phyloP scores from a whole-genome alignment of 2,113 vertebrate species.

The Epinephelus moara region DNA sequence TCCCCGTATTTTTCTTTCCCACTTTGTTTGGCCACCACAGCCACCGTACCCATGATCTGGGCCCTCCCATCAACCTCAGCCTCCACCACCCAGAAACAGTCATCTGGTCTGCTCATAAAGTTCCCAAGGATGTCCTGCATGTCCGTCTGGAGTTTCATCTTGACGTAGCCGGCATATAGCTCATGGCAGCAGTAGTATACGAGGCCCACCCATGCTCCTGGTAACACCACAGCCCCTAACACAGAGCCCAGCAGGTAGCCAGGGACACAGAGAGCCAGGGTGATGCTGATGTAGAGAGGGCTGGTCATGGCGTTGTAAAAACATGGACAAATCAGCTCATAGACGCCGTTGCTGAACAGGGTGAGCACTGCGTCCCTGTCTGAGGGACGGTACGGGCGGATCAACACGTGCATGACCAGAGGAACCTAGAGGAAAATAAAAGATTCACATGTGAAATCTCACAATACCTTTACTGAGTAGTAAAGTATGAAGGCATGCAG shows the following conservation, averaged over 20 bases:
- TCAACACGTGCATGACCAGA: slow-evolving; percentile 67
- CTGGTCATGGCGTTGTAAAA: slow-evolving; percentile 72
- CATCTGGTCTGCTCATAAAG: slow-evolving; percentile 69
- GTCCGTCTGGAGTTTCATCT: slow-evolving; percentile 61
- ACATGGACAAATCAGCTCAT: slow-evolving; percentile 76
- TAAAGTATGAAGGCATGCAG: too few relatives aligned
- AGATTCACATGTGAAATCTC: too few relatives aligned
- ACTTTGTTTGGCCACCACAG: slow-evolving; percentile 62
- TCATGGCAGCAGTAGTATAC: slow-evolving; percentile 76
- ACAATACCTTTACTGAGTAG: too few relatives aligned
- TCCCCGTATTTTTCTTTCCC: slow-evolving; percentile 62
- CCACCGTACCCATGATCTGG: slow-evolving; percentile 77
- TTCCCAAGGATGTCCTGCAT: slow-evolving; percentile 78
- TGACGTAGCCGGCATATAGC: slow-evolving; percentile 52
- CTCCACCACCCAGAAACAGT: slow-evolving; percentile 83
- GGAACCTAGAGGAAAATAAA: neutral
- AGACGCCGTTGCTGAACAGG: slow-evolving; percentile 63
- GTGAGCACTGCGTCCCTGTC: slow-evolving; percentile 66
- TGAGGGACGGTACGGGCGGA: slow-evolving; percentile 72
- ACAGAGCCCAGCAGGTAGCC: slow-evolving; percentile 65
- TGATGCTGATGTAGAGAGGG: slow-evolving; percentile 62
- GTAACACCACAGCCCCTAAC: slow-evolving; percentile 50
- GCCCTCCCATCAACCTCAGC: slow-evolving; percentile 58
- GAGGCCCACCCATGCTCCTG: slow-evolving; percentile 69
- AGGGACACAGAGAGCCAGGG: slow-evolving; percentile 46